Base-by-base conservation (phyloP, 2,888 invertebrate genomes). In the Acleris emargana region DNA sequence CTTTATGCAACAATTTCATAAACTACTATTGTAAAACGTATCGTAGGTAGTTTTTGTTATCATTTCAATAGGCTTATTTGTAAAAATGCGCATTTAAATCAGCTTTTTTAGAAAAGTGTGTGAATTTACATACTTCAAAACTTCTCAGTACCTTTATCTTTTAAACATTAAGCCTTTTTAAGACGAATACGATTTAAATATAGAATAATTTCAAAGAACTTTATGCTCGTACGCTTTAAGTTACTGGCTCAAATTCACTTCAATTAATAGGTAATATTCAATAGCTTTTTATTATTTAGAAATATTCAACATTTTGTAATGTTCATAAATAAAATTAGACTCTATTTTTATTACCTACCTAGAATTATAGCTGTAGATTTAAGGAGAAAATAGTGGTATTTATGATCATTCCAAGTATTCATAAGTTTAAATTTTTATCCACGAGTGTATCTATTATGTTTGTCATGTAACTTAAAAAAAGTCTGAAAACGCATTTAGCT, bases 261-360 rank as follows among this genome's bases (percentile, higher is more conserved):
- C 16, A 16, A n/a, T 45, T 32, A 22, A 32, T 51, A 25, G 6
- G 25, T 25, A 51, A 25, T n/a, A n/a, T 50, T 38, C 22, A 47
- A 45, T 7, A 17, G n/a, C 7, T 51, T 52, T 25, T 52, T 5
- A 11, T 20, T 11, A 38, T 42, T 22, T 20, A 11, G 32, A 32
- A 32, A 42, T 43, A 25, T 58, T 2, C 20, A 20, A 58, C n/a
- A 42, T 51, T 22, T 52, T 47, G 22, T 51, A 20, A 57, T 22
- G 32, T 45, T 45, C 13, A 43, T n/a, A 7, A 50, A 32, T 45
- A 45, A 43, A 45, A 52, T 58, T 45, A 52, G 17, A 11, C 5
- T 58, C 32, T 64, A 58, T 64, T 59, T 64, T 59, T 64, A 54
- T 50, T 58, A 64, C 54, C 38, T 58, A 64, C 54, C 38, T 60